Percentiles rank a stretch among this genome's conserved stretches.
phyloP scores from a whole-genome alignment of 1,140 invertebrate genomes.

The Ips nitidus region DNA sequence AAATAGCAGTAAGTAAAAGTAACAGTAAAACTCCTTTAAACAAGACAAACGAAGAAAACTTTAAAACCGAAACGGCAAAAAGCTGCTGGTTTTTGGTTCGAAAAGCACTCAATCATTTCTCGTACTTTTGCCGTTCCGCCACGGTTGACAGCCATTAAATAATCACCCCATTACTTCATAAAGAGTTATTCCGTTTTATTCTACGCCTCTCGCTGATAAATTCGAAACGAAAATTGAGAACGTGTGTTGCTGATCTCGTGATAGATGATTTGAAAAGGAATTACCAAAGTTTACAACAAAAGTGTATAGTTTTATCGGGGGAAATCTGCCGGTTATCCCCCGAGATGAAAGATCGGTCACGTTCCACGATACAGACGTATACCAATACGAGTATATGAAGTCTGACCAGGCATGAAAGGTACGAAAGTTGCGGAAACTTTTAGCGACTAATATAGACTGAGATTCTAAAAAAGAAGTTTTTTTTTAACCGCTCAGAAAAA shows the following conservation, averaged over 20 bases:
- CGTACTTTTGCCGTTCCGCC: conserved; percentile 14
- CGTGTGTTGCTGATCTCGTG: conserved; percentile 48
- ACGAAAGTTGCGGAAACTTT: conserved; percentile 41
- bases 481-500: no score
- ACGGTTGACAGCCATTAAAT: conserved; percentile 38
- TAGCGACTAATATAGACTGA: conserved; percentile 29
- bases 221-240: conserved; percentile 30
- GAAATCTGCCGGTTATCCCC: conserved; percentile 51
- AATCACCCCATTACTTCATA: conserved; percentile 37
- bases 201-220: conserved; percentile 30
- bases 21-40: no score
- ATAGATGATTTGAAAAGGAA: conserved; percentile 53
- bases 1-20: no score
- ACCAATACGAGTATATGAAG: conserved; percentile 41
- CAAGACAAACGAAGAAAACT: no score
- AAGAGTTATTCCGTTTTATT: conserved; percentile 35
- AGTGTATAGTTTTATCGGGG: conserved; percentile 52
- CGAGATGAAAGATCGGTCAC: conserved; percentile 53
- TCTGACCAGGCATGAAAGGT: conserved; percentile 36
- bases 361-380: conserved; percentile 43
- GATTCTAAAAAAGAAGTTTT: conserved; percentile 18
- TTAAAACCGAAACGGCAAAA: no score
- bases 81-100: conserved; percentile 2
- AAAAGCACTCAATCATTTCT: conserved; percentile 19
- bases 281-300: conserved; percentile 53